Evolutionary conservation across 2,797 vertebrate genomes (phyloP), one percentile per base, ranked within the genome.

Genomic region (Hozukius guyotensis): DNA sequence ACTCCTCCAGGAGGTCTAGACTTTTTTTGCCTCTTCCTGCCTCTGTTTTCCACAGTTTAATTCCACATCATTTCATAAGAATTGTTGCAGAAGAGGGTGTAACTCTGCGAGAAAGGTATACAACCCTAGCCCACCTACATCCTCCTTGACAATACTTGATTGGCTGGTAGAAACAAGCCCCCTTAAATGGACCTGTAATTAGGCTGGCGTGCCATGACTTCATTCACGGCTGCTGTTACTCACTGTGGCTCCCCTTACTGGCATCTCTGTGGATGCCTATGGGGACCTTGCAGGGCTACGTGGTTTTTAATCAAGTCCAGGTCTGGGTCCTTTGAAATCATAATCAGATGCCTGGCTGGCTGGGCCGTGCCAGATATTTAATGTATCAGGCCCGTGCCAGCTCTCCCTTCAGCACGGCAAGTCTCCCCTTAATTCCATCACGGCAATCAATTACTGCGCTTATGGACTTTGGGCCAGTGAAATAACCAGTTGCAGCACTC

Each of bases 1-100:
- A 94, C 88, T 97, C 96, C 96, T 93, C 78, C 90, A 95, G 96
- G 95, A 95, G 81, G 86, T 90, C 82, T 62, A 69, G 90, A 90
- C 25, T 53, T 90, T 77, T 20, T 34, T 57, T 57, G 34, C 52
- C 22, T 77, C n/a, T n/a, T 52, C 55, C 63, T 72, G 65, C 83
- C 88, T 78, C 88, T 70, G 42, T 76, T 75, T 72, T 76, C 69
- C 31, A 89, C 56, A 83, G 88, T 93, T 93, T 92, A 80, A 89
- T 91, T 91, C 92, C 92, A 92, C 88, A 84, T 95, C 14, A 72
- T 84, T 83, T 89, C 64, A 66, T 38, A 31, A 61, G 55, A 71
- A 57, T 52, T 42, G 57, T 49, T 74, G 63, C 63, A 25, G 46
- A 62, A 52, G 24, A 46, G 31, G 57, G 29, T 75, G 27, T 16